Conservation (phyloP, 2,888 invertebrate genomes). For the Suillia variegata region DNA sequence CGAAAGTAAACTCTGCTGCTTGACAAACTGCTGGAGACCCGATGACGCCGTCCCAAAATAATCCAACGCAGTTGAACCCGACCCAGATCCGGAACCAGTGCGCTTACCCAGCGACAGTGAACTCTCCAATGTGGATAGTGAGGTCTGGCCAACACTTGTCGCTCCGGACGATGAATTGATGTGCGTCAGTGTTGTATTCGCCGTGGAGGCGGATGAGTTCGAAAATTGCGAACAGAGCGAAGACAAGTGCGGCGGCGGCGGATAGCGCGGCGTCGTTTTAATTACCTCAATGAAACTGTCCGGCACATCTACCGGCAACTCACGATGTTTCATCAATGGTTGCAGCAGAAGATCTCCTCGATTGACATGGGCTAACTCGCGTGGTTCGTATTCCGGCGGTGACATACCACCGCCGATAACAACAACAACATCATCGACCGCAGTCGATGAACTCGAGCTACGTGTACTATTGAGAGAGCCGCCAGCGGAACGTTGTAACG, state of each 20-base stretch:
- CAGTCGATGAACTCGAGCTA: slow-evolving; percentile 41
- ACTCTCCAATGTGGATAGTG: slow-evolving; percentile 21
- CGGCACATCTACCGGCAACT: slow-evolving; percentile 87
- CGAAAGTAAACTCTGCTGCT: slow-evolving; percentile 45
- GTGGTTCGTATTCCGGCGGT: slow-evolving; percentile 55
- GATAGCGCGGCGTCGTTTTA: slow-evolving; percentile 75
- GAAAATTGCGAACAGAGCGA: slow-evolving; percentile 53
- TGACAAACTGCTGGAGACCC: slow-evolving; percentile 42
- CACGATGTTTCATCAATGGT: slow-evolving; percentile 61
- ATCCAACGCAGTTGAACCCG: slow-evolving; percentile 21
- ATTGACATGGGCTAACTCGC: slow-evolving; percentile 32
- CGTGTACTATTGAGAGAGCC: slow-evolving; percentile 47
- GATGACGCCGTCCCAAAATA: slow-evolving; percentile 27
- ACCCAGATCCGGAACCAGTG: slow-evolving; percentile 20
- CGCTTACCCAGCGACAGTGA: neutral
- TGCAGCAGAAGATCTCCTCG: slow-evolving; percentile 27
- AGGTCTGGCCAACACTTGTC: slow-evolving; percentile 11
- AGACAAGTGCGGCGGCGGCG: slow-evolving; percentile 63
- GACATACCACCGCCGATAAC: slow-evolving; percentile 50
- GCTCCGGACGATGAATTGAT: slow-evolving; percentile 33
- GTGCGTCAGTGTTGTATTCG: slow-evolving; percentile 44
- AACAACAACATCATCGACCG: slow-evolving; percentile 39
- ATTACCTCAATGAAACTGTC: slow-evolving; percentile 84
- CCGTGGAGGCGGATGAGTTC: slow-evolving; percentile 47
- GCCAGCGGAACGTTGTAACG: slow-evolving; percentile 11